Base-by-base conservation (phyloP, 2,113 vertebrate genomes). In the Tor tambroides region DNA sequence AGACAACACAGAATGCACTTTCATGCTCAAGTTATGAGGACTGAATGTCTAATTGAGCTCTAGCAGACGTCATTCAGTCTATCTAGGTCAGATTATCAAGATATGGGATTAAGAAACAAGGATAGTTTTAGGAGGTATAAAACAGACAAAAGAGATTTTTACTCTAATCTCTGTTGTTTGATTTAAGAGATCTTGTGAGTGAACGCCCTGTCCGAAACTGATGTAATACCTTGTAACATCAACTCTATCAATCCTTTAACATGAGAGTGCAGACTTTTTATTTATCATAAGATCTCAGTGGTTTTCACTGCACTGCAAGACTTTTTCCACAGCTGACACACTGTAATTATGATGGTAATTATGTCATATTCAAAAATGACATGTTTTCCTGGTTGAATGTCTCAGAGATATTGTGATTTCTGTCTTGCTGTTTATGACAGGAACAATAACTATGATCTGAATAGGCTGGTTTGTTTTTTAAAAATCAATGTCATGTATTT, bases 371-470 rank as follows among this genome's bases (percentile, higher is more conserved):
- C 5, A 84, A 38, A 38, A 38, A 84, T 54, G 6, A 54, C 46
- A 74, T 35, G 51, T 63, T 80, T 84, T 56, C 67, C 46, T 59
- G 14, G 43, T 54, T 49, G 61, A 49, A 67, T 46, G 61, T 67
- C 19, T 82, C 12, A 81, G 80, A 71, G 5, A 83, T 69, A 71
- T 71, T 71, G 19, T 35, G 10, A 83, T 71, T 83, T 49, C 19
- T 35, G 81, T 23, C 81, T 69, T n/a, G 21, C 19, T 71, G 43
- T 83, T 83, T 69, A 83, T 7, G 43, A 71, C 63, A 71, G 15
- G 28, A 71, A 71, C n/a, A 32, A 51, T 32, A 71, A 54, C 17
- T 71, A 71, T 71, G 81, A 83, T 83, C 81, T 83, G 6, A 51
- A 69, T 11, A 49, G 19, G 9, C 80, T 69, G 17, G 28, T 51